Percentiles rank a stretch among this genome's conserved stretches.
These are phyloP conservation scores for Cossypha heuglini DNA, from an alignment of 2,797 vertebrate genomes.

Conservation along the genomic window DNA sequence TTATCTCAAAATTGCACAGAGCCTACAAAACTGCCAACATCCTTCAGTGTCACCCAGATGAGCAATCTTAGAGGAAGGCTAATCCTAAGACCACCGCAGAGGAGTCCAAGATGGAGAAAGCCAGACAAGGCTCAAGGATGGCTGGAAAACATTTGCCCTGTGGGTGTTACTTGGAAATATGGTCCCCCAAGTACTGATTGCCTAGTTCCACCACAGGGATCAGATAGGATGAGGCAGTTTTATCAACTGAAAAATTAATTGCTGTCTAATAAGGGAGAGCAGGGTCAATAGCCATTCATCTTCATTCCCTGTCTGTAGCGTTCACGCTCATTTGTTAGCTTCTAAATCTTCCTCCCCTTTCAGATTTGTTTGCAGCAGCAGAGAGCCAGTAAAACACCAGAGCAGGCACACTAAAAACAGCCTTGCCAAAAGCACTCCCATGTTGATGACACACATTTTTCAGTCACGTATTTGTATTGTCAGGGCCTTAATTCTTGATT, in stretches of 20 bases:
- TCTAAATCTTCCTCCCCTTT: constrained; percentile 4
- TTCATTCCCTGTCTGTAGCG: not conserved
- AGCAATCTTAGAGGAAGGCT: not conserved
- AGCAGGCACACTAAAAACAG: not conserved
- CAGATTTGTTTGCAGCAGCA: constrained; percentile 20
- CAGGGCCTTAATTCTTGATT: not conserved
- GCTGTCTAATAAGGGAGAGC: not conserved
- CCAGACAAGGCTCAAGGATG: not conserved
- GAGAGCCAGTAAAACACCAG: not conserved
- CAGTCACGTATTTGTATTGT: not conserved
- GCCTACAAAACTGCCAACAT: constrained; percentile 1
- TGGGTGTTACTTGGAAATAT: not conserved
- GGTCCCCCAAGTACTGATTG: not conserved
- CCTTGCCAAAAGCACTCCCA: not conserved
- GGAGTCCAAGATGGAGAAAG: not conserved
- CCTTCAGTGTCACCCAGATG: not conserved
- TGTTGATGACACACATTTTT: not conserved
- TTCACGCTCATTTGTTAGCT: not conserved
- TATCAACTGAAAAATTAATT: constrained; percentile 10
- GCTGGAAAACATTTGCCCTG: not conserved
- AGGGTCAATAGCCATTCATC: not conserved
- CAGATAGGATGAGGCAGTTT: not conserved
- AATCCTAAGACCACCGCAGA: not conserved
- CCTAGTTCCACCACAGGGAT: not conserved
- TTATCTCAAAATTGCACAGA: constrained; percentile 2